Conservation (phyloP, 2,113 vertebrate genomes). For the Hypanus sabinus region DNA sequence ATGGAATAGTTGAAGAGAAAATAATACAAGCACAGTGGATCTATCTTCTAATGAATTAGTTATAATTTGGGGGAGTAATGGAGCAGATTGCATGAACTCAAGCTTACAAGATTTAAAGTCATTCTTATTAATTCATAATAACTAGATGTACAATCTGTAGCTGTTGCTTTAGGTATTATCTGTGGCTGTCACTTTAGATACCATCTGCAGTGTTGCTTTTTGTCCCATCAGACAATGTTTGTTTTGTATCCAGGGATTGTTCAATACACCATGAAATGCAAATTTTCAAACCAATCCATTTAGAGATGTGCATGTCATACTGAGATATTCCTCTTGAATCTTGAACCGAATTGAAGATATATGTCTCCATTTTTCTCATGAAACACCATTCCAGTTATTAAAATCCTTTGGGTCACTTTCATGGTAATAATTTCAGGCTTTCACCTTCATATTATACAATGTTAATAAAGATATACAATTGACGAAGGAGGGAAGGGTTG, state of each 20-base stretch:
- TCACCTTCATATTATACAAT: not conserved
- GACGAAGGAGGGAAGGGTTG: no score
- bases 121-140: not conserved
- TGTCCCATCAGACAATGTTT: not conserved
- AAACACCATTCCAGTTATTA: not conserved
- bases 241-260: not conserved
- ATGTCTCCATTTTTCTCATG: not conserved
- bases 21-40: not conserved
- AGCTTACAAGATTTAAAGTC: not conserved
- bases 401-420: not conserved
- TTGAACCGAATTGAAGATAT: not conserved
- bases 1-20: not conserved
- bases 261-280: not conserved
- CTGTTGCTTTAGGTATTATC: not conserved
- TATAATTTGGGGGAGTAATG: not conserved
- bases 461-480: not conserved
- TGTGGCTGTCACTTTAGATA: not conserved
- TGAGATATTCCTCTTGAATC: not conserved
- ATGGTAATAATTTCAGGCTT: not conserved
- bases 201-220: not conserved
- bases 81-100: not conserved
- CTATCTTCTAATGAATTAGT: not conserved
- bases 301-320: not conserved
- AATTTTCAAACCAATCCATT: not conserved
- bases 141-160: not conserved